Conservation (phyloP, 1,140 invertebrate species). For the Diorhabda sublineata region DNA sequence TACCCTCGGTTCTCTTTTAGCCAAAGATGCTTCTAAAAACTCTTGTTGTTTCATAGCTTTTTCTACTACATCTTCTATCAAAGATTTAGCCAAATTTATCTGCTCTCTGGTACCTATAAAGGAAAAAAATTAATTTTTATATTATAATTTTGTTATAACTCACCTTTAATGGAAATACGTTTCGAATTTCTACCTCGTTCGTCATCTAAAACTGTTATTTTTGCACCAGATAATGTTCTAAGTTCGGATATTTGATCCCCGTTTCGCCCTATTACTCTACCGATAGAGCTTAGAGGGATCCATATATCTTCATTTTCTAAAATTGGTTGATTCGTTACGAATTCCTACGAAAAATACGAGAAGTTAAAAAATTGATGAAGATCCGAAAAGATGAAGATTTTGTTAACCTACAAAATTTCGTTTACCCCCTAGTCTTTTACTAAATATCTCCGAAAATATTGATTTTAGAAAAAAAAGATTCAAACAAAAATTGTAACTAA, state of each 20-base stretch:
- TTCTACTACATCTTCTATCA: conserved; percentile 59
- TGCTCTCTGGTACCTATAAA: conserved; percentile 50
- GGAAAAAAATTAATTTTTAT: neutral
- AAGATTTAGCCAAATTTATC: conserved; percentile 52
- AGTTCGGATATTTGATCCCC: conserved; percentile 70
- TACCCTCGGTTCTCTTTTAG: conserved; percentile 51
- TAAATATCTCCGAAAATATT: no score
- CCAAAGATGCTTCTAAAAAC: conserved; percentile 49
- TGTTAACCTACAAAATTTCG: no score
- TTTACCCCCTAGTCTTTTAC: no score
- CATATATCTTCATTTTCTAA: conserved; percentile 60
- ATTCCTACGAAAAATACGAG: conserved; percentile 44
- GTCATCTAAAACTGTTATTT: conserved; percentile 52
- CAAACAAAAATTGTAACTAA: no score
- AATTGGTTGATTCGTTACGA: conserved; percentile 63
- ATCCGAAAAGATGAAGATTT: no score
- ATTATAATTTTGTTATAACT: neutral
- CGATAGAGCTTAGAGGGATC: conserved; percentile 60
- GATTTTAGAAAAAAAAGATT: no score
- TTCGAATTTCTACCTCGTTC: conserved; percentile 31
- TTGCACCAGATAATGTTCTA: conserved; percentile 58
- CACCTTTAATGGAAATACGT: conserved; percentile 48
- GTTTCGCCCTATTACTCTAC: conserved; percentile 65
- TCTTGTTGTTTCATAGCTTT: conserved; percentile 51
- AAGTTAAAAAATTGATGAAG: no score